phyloP scores from a whole-genome alignment of 2,113 vertebrate genomes.

The Oncorhynchus gorbuscha region DNA sequence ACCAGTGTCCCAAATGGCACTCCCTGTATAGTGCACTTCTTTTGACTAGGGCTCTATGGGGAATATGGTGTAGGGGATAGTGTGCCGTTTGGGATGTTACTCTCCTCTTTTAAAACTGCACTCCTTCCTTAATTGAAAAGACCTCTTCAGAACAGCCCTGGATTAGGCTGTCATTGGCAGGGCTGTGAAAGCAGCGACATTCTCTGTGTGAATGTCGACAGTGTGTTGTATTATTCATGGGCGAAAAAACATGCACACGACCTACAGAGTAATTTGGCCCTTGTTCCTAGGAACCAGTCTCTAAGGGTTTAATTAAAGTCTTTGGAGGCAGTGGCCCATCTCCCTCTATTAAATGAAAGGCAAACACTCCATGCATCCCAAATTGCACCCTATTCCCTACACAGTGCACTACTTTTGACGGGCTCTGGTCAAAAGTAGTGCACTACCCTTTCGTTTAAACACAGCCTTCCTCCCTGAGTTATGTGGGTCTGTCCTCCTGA shows the following conservation, averaged over 20 bases:
- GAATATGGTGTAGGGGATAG: not conserved
- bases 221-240: slow-evolving; percentile 70
- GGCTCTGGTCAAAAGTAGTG: not conserved
- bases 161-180: slow-evolving; percentile 43
- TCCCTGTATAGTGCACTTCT: no score
- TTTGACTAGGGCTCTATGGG: no score
- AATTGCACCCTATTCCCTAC: not conserved
- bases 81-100: not conserved
- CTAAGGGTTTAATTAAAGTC: slow-evolving; percentile 68
- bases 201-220: slow-evolving; percentile 55
- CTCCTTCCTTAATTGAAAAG: slow-evolving; percentile 27
- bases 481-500: not conserved
- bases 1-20: not conserved
- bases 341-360: slow-evolving; percentile 16
- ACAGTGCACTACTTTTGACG: not conserved
- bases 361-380: not conserved
- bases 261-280: slow-evolving; percentile 65
- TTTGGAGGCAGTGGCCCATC: slow-evolving; percentile 59
- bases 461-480: not conserved
- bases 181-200: slow-evolving; percentile 38
- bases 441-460: no score
- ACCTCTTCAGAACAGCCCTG: slow-evolving; percentile 29
- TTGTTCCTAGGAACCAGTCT: slow-evolving; percentile 49
- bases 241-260: slow-evolving; percentile 61
- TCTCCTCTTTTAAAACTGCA: slow-evolving; percentile 6